phyloP scores from a whole-genome alignment of 2,888 invertebrate species.

The Drosophila robusta region DNA sequence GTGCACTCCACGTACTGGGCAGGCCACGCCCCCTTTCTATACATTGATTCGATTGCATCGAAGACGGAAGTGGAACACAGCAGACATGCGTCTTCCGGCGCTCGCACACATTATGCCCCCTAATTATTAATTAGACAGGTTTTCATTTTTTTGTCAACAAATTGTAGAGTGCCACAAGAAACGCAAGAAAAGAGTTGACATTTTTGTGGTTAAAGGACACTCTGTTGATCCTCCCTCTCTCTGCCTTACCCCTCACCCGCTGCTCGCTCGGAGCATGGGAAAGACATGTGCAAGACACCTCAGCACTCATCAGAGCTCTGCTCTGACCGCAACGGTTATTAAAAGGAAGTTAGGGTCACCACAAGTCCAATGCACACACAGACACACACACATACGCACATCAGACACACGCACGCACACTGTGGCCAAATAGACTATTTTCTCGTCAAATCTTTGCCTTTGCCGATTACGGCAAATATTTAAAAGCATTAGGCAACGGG shows the following conservation, averaged over 20 bases:
- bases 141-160: not conserved
- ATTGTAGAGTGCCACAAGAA: constrained; percentile 2
- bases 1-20: constrained; percentile 3
- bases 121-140: constrained; percentile 35
- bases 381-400: not conserved
- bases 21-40: not conserved
- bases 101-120: constrained; percentile 5
- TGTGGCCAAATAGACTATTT: not conserved
- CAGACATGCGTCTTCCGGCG: constrained; percentile 48
- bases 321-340: constrained; percentile 56
- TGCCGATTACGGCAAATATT: too few relatives aligned
- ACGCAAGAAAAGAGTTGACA: not conserved
- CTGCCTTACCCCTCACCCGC: not conserved
- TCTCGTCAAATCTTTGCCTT: not conserved
- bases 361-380: constrained; percentile 22
- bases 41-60: constrained; percentile 17
- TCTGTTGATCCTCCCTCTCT: not conserved
- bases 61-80: constrained; percentile 35
- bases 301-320: constrained; percentile 16
- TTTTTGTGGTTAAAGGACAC: constrained; percentile 9
- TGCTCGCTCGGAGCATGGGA: not conserved
- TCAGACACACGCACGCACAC: not conserved
- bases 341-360: constrained; percentile 55
- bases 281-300: constrained; percentile 18
- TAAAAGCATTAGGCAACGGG: too few relatives aligned